phyloP scores from a whole-genome alignment of 2,797 vertebrate genomes.

The Myioborus melanocephalus region DNA sequence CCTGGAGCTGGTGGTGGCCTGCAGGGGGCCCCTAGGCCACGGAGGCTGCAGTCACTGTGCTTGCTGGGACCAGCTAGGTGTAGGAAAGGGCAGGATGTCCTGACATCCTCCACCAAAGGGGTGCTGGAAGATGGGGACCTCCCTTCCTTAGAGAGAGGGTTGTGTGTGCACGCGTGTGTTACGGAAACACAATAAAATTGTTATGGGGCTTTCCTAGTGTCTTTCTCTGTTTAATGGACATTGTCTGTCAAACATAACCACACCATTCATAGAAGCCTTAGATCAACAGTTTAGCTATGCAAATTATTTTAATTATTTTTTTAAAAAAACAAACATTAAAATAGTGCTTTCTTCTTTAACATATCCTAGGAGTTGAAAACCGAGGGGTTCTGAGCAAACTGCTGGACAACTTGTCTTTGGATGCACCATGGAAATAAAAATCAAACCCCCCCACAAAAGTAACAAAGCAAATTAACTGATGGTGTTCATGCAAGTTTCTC shows the following conservation, averaged over 20 bases:
- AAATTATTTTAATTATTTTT: conserved; percentile 79
- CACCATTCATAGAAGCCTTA: conserved; percentile 83
- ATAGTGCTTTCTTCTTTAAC: conserved; percentile 78
- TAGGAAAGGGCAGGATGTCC: conserved; percentile 8
- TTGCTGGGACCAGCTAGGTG: background rate
- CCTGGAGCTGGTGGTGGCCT: background rate
- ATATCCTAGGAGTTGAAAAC: conserved; percentile 74
- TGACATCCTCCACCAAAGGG: background rate
- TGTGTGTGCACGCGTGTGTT: background rate
- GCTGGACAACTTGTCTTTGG: conserved; percentile 73
- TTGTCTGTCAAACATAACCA: conserved; percentile 72
- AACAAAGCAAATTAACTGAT: conserved; percentile 71
- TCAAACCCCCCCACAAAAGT: conserved; percentile 68
- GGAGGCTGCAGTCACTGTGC: background rate
- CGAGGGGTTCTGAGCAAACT: conserved; percentile 72
- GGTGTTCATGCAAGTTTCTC: conserved; percentile 73
- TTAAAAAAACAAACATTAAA: conserved; percentile 71
- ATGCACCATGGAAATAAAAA: conserved; percentile 73
- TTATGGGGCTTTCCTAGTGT: conserved; percentile 64
- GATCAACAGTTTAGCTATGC: conserved; percentile 85
- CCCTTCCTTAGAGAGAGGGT: background rate
- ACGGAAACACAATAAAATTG: conserved; percentile 59
- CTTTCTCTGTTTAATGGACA: conserved; percentile 69
- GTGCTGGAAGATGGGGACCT: background rate
- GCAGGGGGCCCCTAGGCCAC: background rate